phyloP scores from a whole-genome alignment of 2,797 vertebrate genomes.

The Enteromius unitaeniatus region DNA sequence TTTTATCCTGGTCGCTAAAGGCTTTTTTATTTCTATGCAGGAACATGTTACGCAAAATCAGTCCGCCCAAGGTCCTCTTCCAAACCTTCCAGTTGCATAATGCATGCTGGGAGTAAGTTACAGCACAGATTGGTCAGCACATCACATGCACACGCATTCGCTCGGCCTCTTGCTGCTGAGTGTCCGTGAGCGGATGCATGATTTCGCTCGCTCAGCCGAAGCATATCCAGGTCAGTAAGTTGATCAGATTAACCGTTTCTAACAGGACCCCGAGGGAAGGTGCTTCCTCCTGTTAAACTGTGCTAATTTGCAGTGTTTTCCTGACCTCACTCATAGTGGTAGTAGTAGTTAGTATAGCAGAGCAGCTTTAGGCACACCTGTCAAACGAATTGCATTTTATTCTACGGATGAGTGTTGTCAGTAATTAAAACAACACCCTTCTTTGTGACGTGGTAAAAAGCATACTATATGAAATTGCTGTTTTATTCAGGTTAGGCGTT shows the following conservation, averaged over 20 bases:
- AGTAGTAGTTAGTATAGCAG: background rate
- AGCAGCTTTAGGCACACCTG: background rate
- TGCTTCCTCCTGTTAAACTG: conserved; percentile 32
- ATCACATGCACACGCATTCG: background rate
- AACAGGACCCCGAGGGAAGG: conserved; percentile 57
- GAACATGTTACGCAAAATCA: conserved; percentile 50
- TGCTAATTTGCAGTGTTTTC: conserved; percentile 31
- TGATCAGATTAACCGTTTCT: conserved; percentile 64
- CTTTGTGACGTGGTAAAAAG: background rate
- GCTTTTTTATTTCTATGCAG: conserved; percentile 37
- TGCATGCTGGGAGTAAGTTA: background rate
- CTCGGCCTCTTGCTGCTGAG: background rate
- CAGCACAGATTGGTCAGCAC: conserved; percentile 1
- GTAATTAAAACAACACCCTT: conserved; percentile 6
- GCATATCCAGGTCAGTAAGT: conserved; percentile 64
- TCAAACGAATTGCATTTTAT: background rate
- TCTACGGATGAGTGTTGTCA: background rate
- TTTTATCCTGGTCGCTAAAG: background rate
- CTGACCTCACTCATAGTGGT: background rate
- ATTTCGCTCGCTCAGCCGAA: conserved; percentile 50
- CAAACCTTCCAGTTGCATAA: conserved; percentile 51
- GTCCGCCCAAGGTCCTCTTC: conserved; percentile 34
- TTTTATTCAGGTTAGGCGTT: background rate
- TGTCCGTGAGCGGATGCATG: conserved; percentile 37
- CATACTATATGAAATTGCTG: too few relatives aligned